Conservation (phyloP, 2,113 vertebrate species). For the Lagenorhynchus albirostris region DNA sequence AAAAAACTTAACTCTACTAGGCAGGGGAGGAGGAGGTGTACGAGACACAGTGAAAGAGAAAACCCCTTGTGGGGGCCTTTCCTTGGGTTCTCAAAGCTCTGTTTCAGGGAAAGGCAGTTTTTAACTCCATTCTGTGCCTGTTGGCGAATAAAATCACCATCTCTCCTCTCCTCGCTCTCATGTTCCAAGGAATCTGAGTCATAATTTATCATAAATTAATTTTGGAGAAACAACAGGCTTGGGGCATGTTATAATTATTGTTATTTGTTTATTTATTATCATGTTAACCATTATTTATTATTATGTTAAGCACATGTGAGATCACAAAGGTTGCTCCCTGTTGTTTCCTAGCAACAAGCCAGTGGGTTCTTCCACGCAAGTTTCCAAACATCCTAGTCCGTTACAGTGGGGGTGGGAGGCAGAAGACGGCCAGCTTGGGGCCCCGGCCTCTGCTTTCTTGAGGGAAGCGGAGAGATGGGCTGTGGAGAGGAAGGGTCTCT, state of each 20-base stretch:
- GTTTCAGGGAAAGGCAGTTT: constrained; percentile 52
- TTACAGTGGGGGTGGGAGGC: not conserved
- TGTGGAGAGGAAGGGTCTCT: not conserved
- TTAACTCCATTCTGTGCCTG: constrained; percentile 43
- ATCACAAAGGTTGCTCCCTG: constrained; percentile 80
- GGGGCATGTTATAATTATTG: constrained; percentile 84
- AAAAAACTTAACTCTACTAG: constrained; percentile 82
- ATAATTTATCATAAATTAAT: constrained; percentile 86
- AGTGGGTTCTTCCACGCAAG: constrained; percentile 50
- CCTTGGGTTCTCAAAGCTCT: not conserved
- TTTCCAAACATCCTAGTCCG: not conserved
- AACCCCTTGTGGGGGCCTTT: constrained; percentile 60
- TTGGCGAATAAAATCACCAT: constrained; percentile 42
- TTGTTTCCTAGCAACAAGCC: constrained; percentile 81
- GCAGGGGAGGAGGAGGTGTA: constrained; percentile 59
- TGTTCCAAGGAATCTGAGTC: constrained; percentile 74
- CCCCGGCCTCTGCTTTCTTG: accelerated
- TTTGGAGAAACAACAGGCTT: constrained; percentile 81
- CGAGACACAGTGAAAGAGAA: constrained; percentile 50
- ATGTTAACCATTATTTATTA: constrained; percentile 82
- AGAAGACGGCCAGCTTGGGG: accelerated
- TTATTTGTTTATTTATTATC: constrained; percentile 85
- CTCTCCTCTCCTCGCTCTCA: constrained; percentile 40
- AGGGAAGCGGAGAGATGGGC: not conserved
- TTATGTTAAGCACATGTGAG: constrained; percentile 75